These are phyloP conservation scores for Tinea semifulvella DNA, from an alignment of 2,888 invertebrate species.

Conservation along the genomic window DNA sequence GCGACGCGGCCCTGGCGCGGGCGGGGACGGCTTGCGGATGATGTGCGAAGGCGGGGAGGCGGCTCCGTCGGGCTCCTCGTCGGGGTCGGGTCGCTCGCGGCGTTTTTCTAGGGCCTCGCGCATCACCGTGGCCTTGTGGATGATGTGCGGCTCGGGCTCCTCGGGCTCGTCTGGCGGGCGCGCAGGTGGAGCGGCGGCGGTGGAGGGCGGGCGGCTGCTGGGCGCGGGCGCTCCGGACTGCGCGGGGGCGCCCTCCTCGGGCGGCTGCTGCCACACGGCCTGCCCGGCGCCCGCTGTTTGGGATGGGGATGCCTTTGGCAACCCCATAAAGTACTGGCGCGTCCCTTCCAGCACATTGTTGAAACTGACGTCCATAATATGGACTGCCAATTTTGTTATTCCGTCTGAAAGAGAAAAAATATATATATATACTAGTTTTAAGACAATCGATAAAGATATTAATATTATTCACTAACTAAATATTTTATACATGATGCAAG, in stretches of 20 bases:
- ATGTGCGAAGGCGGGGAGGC: slow-evolving; percentile 60
- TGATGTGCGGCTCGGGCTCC: slow-evolving; percentile 64
- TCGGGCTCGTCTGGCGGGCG: slow-evolving; percentile 57
- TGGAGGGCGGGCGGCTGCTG: slow-evolving; percentile 58
- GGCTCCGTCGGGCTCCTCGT: slow-evolving; percentile 44
- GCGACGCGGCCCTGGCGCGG: slow-evolving; percentile 16
- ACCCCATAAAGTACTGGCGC: slow-evolving; percentile 84
- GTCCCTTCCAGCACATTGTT: slow-evolving; percentile 86
- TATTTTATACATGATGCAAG: too few relatives aligned
- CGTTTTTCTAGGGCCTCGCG: slow-evolving; percentile 59
- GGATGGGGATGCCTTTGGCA: slow-evolving; percentile 69
- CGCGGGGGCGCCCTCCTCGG: slow-evolving; percentile 50
- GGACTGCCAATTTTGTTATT: slow-evolving; percentile 28
- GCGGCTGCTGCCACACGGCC: slow-evolving; percentile 41
- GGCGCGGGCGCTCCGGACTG: slow-evolving; percentile 52
- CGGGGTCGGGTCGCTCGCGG: slow-evolving; percentile 50
- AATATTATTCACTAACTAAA: too few relatives aligned
- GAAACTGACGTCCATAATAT: slow-evolving; percentile 80
- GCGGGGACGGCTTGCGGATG: slow-evolving; percentile 45
- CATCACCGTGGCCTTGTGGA: slow-evolving; percentile 64
- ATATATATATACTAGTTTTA: neutral
- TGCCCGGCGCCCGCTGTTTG: slow-evolving; percentile 46
- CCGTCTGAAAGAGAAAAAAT: slow-evolving; percentile 36
- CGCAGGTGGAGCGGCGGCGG: slow-evolving; percentile 46
- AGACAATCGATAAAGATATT: neutral